Evolutionary conservation across 2,888 invertebrate species (phyloP), one percentile per base, ranked within the genome.

Genomic region (Ormyrus thymus): DNA sequence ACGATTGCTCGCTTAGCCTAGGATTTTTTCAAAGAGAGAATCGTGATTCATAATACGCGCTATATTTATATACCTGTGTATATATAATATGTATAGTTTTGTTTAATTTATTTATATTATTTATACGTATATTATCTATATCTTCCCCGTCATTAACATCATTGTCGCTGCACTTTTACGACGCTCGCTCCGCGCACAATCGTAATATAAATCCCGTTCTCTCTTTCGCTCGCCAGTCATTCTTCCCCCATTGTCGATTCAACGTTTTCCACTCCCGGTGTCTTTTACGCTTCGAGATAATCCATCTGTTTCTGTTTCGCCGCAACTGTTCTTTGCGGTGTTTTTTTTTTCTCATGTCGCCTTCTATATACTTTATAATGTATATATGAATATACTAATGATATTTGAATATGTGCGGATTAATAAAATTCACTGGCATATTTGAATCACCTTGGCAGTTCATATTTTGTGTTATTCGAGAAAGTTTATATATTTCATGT

Each of bases 381-480:
- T 74, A 65, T 81, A 72, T 76, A 78, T 81, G 72, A 70, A 78
- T 76, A 78, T 87, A 87, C 88, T 89, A 89, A 86, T 88, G 88
- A 89, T 89, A 89, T 80, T 76, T 76, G 72, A 80, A 71, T 76
- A 74, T 68, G 55, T 79, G 76, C 87, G 85, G 85, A 89, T 81
- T 89, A 89, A 89, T 87, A 88, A 89, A 90, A 90, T 90, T 89
- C 89, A 87, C 89, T 89, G 89, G 89, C 89, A 90, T 86, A 82
- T 88, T 87, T 89, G 86, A 88, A 89, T 89, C 87, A 88, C 87
- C 87, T 87, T 90, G 89, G 89, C 89, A 89, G 89, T 90, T 89
- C 88, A 86, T 89, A 73, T 73, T 76, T 74, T 88, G 87, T 88
- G 86, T 89, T 84, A 82, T 81, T 83, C 84, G 86, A 87, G 87